phyloP scores from a whole-genome alignment of 2,888 invertebrate species.

The Malthinus seriepunctatus region DNA sequence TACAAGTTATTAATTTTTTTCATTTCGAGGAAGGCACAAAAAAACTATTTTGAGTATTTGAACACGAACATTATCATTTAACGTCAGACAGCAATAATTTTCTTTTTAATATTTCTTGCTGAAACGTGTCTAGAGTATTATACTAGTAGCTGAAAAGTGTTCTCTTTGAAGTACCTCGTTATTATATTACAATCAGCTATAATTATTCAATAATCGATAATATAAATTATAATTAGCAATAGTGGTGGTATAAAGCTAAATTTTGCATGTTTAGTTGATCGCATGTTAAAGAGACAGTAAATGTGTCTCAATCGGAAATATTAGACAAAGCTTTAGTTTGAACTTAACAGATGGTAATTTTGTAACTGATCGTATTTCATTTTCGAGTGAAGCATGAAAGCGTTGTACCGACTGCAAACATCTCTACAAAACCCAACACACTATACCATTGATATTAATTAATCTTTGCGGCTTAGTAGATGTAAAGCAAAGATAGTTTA shows the following conservation, averaged over 20 bases:
- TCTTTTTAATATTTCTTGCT: no score
- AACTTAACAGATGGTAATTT: constrained; percentile 18
- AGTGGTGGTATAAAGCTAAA: not conserved
- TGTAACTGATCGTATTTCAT: constrained; percentile 26
- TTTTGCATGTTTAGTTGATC: not conserved
- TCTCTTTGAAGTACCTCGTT: no score
- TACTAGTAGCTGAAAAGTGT: no score
- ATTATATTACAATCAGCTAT: no score
- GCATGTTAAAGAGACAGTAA: not conserved
- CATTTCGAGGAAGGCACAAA: no score
- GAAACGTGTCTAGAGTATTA: no score
- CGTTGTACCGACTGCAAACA: constrained; percentile 17
- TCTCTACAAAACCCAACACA: constrained; percentile 23
- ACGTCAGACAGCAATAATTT: no score
- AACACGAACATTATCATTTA: no score
- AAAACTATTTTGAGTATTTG: no score
- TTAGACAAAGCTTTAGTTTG: constrained; percentile 16
- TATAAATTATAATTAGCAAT: not conserved
- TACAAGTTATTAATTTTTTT: no score
- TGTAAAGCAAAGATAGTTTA: constrained; percentile 23
- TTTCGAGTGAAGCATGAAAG: constrained; percentile 16
- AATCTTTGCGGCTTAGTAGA: constrained; percentile 26
- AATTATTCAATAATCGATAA: no score
- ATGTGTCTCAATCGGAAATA: not conserved
- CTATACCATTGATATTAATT: constrained; percentile 24